Conservation (phyloP, 2,113 vertebrate species). For the Heterotis niloticus region DNA sequence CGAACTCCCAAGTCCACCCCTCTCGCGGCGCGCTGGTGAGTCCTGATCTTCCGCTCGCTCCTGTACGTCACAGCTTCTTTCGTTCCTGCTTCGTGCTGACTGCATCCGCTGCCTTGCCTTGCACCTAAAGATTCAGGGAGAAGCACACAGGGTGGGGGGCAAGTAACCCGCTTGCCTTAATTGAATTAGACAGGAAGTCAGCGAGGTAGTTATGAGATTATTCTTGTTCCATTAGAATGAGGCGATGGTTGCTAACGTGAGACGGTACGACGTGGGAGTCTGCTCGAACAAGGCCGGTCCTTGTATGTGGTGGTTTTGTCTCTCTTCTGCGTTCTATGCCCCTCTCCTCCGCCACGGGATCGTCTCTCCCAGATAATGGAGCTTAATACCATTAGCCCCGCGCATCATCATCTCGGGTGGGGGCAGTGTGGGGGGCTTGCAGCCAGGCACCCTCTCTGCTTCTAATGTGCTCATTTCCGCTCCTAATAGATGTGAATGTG, state of each 20-base stretch:
- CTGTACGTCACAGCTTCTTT: not conserved
- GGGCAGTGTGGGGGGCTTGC: conserved; percentile 17
- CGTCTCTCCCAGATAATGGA: conserved; percentile 45
- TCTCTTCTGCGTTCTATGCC: not conserved
- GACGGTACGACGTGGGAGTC: not conserved
- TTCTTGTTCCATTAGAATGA: conserved; percentile 23
- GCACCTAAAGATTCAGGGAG: not conserved
- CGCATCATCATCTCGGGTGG: conserved; percentile 32
- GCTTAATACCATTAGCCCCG: conserved; percentile 45
- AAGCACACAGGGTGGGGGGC: not conserved
- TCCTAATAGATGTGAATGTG: conserved; percentile 44
- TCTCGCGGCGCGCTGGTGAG: not conserved
- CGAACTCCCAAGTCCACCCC: not conserved
- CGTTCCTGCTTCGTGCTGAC: not conserved
- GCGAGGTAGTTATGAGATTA: conserved; percentile 32
- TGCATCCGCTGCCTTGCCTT: not conserved
- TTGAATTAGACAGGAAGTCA: conserved; percentile 26
- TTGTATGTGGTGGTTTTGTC: conserved; percentile 15
- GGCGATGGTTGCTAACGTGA: conserved; percentile 13
- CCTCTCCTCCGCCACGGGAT: conserved; percentile 28
- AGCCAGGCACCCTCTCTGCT: conserved; percentile 31
- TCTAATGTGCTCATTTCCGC: conserved; percentile 46
- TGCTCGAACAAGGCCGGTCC: conserved; percentile 22
- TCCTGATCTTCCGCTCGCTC: not conserved
- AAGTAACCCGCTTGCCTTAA: conserved; percentile 8